Evolutionary conservation across 2,797 vertebrate species (phyloP).

Genomic region (Enteromius radiatus): DNA sequence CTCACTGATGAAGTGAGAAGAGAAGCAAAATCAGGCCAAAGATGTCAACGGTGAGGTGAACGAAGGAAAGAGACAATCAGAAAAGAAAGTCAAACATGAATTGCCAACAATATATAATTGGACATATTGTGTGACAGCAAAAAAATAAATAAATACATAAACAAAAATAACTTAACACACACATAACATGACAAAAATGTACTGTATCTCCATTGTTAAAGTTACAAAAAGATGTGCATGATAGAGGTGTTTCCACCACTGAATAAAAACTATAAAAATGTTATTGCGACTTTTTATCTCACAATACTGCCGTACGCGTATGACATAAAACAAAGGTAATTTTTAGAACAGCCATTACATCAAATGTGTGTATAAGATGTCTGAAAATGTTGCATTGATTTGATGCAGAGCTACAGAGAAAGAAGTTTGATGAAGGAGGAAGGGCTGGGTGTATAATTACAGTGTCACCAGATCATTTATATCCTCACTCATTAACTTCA

Average conservation of each 20-base stretch:
- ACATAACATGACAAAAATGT: no score
- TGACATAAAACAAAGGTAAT: no score
- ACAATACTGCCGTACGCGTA: no score
- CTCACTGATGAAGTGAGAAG: constrained; percentile 1
- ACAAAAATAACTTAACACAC: no score
- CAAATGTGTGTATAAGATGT: not conserved
- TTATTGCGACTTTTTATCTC: no score
- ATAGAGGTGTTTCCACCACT: no score
- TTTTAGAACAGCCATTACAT: not conserved
- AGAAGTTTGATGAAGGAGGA: not conserved
- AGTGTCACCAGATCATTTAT: constrained; percentile 42
- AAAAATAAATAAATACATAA: no score
- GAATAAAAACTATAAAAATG: no score
- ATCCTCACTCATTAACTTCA: constrained; percentile 51
- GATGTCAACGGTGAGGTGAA: not conserved
- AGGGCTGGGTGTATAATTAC: constrained; percentile 21
- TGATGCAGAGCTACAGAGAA: not conserved
- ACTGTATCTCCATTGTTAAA: no score
- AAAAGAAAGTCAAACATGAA: not conserved
- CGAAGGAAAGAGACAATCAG: not conserved
- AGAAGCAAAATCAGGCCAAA: not conserved
- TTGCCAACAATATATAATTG: no score
- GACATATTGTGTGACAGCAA: no score
- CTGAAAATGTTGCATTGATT: not conserved
- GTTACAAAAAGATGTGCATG: no score